Evolutionary conservation across 2,797 vertebrate species (phyloP).

Genomic region (Karalla daura): DNA sequence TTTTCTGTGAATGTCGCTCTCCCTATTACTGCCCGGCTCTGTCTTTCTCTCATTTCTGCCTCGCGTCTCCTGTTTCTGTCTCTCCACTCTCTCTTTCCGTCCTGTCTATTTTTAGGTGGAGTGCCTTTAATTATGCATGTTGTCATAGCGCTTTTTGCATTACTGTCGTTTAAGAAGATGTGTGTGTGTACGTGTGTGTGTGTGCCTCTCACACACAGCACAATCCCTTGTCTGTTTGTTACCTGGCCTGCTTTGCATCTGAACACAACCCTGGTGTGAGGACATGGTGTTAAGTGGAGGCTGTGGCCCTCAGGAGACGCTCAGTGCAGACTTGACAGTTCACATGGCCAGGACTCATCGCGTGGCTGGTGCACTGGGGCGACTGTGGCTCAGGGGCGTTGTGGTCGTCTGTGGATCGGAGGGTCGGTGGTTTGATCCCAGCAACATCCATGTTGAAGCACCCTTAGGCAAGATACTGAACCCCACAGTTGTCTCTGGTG

Average conservation of each 20-base stretch:
- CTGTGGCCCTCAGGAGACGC: slow-evolving; percentile 13
- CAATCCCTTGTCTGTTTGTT: slow-evolving; percentile 33
- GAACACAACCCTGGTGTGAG: slow-evolving; percentile 15
- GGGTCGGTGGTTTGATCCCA: too few relatives aligned
- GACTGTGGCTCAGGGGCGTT: too few relatives aligned
- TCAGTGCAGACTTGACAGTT: slow-evolving; percentile 14
- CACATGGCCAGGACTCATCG: too few relatives aligned
- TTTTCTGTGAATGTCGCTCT: neutral
- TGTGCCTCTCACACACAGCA: neutral
- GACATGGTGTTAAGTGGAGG: slow-evolving; percentile 3
- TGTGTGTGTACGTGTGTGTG: slow-evolving; percentile 27
- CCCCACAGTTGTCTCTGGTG: too few relatives aligned
- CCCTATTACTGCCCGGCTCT: neutral
- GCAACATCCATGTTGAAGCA: too few relatives aligned
- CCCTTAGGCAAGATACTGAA: too few relatives aligned
- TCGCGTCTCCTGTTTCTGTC: slow-evolving; percentile 42
- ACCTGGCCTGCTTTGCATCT: slow-evolving; percentile 13
- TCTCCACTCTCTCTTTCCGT: slow-evolving; percentile 21
- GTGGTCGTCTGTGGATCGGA: too few relatives aligned
- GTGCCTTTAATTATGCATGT: slow-evolving; percentile 82
- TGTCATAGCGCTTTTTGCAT: slow-evolving; percentile 76
- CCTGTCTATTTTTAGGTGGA: slow-evolving; percentile 76
- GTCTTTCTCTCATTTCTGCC: slow-evolving; percentile 26
- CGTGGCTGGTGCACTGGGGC: too few relatives aligned
- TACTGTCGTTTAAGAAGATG: slow-evolving; percentile 59